phyloP scores from a whole-genome alignment of 2,888 invertebrate genomes.

The Epinotia nisella region DNA sequence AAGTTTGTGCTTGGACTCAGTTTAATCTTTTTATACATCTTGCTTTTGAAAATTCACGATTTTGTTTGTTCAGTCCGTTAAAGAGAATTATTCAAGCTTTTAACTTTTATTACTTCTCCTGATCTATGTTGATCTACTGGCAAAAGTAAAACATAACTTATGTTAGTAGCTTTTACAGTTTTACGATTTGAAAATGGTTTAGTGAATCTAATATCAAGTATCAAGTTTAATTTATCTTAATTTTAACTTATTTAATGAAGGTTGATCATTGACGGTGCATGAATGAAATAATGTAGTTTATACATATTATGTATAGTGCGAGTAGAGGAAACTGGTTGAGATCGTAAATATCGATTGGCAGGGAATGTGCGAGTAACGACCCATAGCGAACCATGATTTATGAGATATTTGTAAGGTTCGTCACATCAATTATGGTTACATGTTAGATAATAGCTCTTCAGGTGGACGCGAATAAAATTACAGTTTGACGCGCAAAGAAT shows the following conservation, averaged over 20 bases:
- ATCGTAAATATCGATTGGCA: slow-evolving; percentile 42
- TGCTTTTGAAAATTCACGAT: slow-evolving; percentile 17
- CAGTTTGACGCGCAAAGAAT: too few species aligned
- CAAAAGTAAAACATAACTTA: not conserved
- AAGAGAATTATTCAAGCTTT: not conserved
- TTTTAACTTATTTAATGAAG: too few species aligned
- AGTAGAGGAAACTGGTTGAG: slow-evolving; percentile 26
- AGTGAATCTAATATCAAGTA: too few species aligned
- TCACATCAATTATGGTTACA: slow-evolving; percentile 28
- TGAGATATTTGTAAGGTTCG: slow-evolving; percentile 38
- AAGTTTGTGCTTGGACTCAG: slow-evolving; percentile 24
- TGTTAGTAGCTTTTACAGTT: too few species aligned
- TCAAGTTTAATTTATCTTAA: too few species aligned
- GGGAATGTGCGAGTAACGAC: slow-evolving; percentile 40
- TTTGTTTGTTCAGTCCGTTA: slow-evolving; percentile 4
- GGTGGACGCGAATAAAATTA: not conserved
- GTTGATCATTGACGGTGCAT: not conserved
- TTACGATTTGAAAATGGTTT: too few species aligned
- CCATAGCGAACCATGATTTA: slow-evolving; percentile 42
- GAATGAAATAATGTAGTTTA: not conserved
- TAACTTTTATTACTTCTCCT: not conserved
- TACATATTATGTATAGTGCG: not conserved
- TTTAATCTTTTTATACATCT: slow-evolving; percentile 16
- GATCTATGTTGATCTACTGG: too few species aligned
- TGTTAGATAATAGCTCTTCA: slow-evolving; percentile 6